Conservation (phyloP, 2,888 invertebrate species). For the Napeogenes inachia region DNA sequence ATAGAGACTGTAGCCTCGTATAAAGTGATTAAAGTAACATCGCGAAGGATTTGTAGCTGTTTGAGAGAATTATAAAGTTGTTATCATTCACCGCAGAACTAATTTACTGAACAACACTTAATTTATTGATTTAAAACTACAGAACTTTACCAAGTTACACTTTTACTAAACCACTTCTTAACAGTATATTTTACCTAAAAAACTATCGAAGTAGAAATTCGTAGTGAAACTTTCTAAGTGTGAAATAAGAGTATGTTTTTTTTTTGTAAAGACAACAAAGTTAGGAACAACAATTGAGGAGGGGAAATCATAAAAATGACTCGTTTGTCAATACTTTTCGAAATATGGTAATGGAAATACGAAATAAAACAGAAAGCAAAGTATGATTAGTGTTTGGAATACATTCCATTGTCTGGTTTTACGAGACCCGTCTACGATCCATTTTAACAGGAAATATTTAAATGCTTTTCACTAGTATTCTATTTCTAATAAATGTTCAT, state of each 20-base stretch:
- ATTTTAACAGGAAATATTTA: constrained; percentile 58
- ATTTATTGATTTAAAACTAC: constrained; percentile 13
- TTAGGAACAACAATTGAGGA: constrained; percentile 49
- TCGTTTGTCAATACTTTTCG: constrained; percentile 76
- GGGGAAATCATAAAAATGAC: constrained; percentile 74
- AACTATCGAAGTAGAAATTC: too few relatives aligned
- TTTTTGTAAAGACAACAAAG: constrained; percentile 15
- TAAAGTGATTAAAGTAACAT: constrained; percentile 74
- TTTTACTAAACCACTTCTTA: not conserved
- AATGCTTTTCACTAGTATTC: constrained; percentile 30
- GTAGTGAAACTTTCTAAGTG: too few relatives aligned
- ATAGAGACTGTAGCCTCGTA: constrained; percentile 60
- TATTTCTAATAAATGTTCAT: constrained; percentile 10
- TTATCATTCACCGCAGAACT: constrained; percentile 55
- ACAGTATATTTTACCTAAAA: too few relatives aligned
- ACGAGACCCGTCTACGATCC: constrained; percentile 57
- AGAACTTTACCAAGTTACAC: constrained; percentile 10
- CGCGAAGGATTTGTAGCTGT: constrained; percentile 54
- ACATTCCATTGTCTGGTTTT: constrained; percentile 70
- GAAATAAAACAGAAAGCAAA: constrained; percentile 78
- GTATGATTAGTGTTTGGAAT: constrained; percentile 75
- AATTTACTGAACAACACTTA: constrained; percentile 34
- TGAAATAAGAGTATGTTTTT: too few relatives aligned
- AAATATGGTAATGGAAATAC: constrained; percentile 77
- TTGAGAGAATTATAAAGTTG: constrained; percentile 63